Conservation (phyloP, 1,140 invertebrate species). For the Polypedilum vanderplanki region DNA sequence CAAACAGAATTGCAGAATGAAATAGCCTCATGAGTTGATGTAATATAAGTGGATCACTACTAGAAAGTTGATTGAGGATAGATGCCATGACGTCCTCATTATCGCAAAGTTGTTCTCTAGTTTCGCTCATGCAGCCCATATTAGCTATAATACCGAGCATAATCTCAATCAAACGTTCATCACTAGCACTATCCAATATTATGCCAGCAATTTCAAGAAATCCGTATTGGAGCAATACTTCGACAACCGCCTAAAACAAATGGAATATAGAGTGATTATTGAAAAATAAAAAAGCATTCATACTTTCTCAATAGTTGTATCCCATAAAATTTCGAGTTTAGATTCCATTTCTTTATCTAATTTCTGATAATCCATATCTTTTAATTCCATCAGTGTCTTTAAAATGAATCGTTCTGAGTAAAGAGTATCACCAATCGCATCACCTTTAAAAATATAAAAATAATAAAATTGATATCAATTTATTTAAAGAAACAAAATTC, state of each 20-base stretch:
- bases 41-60: constrained; percentile 55
- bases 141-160: constrained; percentile 65
- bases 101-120: constrained; percentile 44
- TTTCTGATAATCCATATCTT: constrained; percentile 43
- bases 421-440: constrained; percentile 65
- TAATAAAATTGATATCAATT: too few species aligned
- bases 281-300: too few species aligned
- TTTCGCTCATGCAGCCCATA: constrained; percentile 53
- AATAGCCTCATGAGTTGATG: constrained; percentile 60
- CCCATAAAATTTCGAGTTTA: constrained; percentile 67
- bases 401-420: constrained; percentile 68
- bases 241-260: constrained; percentile 50
- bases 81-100: constrained; percentile 44
- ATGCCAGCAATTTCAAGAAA: constrained; percentile 52
- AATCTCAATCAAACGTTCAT: constrained; percentile 60
- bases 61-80: constrained; percentile 51
- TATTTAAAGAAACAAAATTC: neutral
- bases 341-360: constrained; percentile 53
- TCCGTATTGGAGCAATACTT: constrained; percentile 57
- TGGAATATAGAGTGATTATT: too few species aligned
- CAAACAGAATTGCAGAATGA: constrained; percentile 48
- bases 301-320: constrained; percentile 60
- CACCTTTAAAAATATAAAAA: constrained; percentile 61
- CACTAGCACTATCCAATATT: constrained; percentile 44
- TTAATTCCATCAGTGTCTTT: constrained; percentile 53